Percentiles rank a stretch among this genome's conserved stretches.
Conservation (phyloP, 53 echinoderm and acorn worm genomes). For the Pentamera pediparva region DNA sequence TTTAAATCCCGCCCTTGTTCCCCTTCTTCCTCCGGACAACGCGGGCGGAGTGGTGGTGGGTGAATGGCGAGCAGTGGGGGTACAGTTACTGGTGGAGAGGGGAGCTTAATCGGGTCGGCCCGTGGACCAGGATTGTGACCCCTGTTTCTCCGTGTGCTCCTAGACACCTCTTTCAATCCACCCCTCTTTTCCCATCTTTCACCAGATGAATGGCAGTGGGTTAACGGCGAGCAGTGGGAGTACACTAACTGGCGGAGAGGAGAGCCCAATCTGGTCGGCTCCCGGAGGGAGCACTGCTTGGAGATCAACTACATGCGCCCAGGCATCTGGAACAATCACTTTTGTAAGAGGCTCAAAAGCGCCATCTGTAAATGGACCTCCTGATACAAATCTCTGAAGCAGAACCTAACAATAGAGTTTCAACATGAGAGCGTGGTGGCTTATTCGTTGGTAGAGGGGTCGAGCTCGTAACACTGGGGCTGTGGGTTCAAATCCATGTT, state of each 20-base stretch:
- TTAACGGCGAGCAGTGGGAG: conserved; percentile 2
- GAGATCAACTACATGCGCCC: neutral
- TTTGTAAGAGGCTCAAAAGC: neutral
- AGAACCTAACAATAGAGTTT: too few species aligned
- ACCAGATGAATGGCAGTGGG: conserved; percentile 17
- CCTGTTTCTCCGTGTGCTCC: too few species aligned
- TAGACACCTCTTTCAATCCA: neutral
- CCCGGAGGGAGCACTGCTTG: neutral
- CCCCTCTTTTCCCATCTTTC: neutral
- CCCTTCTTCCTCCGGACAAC: neutral
- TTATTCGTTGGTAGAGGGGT: too few species aligned
- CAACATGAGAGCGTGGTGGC: too few species aligned
- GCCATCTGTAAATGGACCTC: conserved; percentile 18
- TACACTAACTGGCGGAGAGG: conserved; percentile 15
- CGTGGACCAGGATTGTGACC: too few species aligned
- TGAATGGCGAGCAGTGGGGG: too few species aligned
- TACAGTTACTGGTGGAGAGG: too few species aligned
- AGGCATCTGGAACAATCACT: conserved; percentile 8
- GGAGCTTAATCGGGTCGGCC: too few species aligned
- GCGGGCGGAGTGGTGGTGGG: conserved; percentile 20
- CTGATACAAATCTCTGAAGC: too few species aligned
- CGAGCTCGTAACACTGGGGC: too few species aligned
- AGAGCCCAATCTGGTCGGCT: neutral
- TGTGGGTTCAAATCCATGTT: too few species aligned
- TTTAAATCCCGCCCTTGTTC: neutral